These are phyloP conservation scores for Natator depressus DNA, from an alignment of 2,113 vertebrate species.

Conservation along the genomic window DNA sequence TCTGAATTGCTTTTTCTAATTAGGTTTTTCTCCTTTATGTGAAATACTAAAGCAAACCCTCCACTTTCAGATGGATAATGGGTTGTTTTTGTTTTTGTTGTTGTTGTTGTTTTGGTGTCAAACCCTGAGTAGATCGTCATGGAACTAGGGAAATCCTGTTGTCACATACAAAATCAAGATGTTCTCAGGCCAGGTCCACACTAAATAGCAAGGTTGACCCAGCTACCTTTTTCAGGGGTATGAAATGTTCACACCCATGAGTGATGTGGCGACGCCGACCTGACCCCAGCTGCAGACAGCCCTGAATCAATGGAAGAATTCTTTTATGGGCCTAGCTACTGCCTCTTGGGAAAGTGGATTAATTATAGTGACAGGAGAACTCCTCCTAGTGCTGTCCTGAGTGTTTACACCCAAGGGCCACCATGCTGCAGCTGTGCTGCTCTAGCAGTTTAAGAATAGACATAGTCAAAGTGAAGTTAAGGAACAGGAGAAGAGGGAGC, in stretches of 20 bases:
- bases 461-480: neutral
- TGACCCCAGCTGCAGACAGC: neutral
- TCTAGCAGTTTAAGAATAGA: neutral
- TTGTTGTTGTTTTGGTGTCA: neutral
- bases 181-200: neutral
- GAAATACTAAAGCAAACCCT: neutral
- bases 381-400: neutral
- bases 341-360: neutral
- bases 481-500: neutral
- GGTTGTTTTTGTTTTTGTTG: neutral
- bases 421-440: neutral
- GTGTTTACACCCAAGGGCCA: neutral
- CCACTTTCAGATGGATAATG: neutral
- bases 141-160: neutral
- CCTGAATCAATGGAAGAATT: neutral
- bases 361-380: neutral
- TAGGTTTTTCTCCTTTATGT: neutral
- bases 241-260: neutral
- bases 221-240: neutral
- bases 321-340: neutral
- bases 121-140: neutral
- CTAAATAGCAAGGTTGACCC: neutral
- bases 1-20: neutral
- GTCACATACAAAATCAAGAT: neutral
- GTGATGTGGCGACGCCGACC: neutral